Conservation (phyloP, 2,113 vertebrate species). For the Lucifuga dentata region DNA sequence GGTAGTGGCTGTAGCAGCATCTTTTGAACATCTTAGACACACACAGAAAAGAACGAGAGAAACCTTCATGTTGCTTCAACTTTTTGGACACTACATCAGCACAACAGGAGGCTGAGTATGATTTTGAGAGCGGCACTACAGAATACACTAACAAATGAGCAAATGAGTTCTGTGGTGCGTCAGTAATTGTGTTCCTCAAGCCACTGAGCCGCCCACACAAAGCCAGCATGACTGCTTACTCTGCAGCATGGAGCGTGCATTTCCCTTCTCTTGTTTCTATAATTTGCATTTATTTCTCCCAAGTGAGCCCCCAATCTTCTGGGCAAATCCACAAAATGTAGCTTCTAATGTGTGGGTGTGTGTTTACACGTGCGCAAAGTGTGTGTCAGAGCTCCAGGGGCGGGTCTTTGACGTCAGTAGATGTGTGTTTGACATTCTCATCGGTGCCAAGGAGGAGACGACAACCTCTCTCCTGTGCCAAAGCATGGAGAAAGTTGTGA, state of each 20-base stretch:
- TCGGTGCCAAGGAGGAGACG: constrained; percentile 22
- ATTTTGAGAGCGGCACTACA: constrained; percentile 19
- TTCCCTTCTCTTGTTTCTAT: constrained; percentile 23
- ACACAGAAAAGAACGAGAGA: neutral
- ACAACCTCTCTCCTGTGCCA: constrained; percentile 47
- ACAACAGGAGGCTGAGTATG: constrained; percentile 18
- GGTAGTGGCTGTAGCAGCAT: constrained; percentile 24
- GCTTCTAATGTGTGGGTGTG: constrained; percentile 2
- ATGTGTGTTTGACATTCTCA: constrained; percentile 26
- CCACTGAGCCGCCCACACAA: constrained; percentile 37
- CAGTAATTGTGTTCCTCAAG: constrained; percentile 48
- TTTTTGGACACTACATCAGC: neutral
- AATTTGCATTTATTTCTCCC: constrained; percentile 31
- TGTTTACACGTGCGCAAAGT: neutral
- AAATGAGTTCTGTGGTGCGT: constrained; percentile 43
- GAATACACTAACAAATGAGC: constrained; percentile 11
- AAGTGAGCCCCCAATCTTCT: neutral
- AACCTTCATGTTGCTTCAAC: constrained; percentile 8
- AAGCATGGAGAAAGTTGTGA: constrained; percentile 21
- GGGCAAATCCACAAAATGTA: neutral
- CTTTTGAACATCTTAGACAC: constrained; percentile 21
- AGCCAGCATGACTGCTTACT: constrained; percentile 9
- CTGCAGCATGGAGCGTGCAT: constrained; percentile 10
- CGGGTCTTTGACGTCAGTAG: constrained; percentile 17
- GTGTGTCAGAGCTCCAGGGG: constrained; percentile 9